phyloP scores from a whole-genome alignment of 2,888 invertebrate genomes.

The Limenitis camilla region DNA sequence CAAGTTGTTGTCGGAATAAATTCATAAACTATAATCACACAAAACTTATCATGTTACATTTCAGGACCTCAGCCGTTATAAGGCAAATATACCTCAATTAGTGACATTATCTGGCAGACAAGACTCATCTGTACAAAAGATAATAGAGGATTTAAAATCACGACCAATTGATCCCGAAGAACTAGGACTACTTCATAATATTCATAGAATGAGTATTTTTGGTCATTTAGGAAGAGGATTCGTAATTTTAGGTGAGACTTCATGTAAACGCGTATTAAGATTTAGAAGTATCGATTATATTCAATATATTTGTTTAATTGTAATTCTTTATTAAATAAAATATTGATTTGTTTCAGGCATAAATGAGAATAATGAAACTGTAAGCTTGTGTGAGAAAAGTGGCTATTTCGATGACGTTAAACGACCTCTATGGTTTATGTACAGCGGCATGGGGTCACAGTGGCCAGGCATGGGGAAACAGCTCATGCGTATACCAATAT shows the following conservation, averaged over 20 bases:
- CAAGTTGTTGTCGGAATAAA: too few species aligned
- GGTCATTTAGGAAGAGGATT: slow-evolving; percentile 59
- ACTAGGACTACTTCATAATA: slow-evolving; percentile 49
- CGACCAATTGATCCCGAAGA: slow-evolving; percentile 53
- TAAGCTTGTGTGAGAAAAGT: too few species aligned
- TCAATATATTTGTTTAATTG: too few species aligned
- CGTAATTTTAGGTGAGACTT: slow-evolving; percentile 37
- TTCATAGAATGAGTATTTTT: slow-evolving; percentile 39
- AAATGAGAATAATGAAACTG: too few species aligned
- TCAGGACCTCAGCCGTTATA: slow-evolving; percentile 43
- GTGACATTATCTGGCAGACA: slow-evolving; percentile 48
- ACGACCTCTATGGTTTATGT: too few species aligned
- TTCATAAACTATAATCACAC: too few species aligned
- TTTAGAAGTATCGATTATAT: not conserved
- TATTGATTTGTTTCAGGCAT: too few species aligned
- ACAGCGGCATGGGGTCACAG: too few species aligned
- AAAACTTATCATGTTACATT: not conserved
- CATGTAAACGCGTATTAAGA: not conserved
- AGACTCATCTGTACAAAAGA: slow-evolving; percentile 35
- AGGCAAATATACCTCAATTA: slow-evolving; percentile 43
- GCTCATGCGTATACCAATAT: too few species aligned
- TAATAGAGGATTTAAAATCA: slow-evolving; percentile 43
- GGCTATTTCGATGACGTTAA: too few species aligned
- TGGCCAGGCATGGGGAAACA: too few species aligned
- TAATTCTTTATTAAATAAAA: slow-evolving; percentile 35